Evolutionary conservation across 2,113 vertebrate genomes (phyloP), one percentile per base, ranked within the genome.

Genomic region (Mungos mungo): DNA sequence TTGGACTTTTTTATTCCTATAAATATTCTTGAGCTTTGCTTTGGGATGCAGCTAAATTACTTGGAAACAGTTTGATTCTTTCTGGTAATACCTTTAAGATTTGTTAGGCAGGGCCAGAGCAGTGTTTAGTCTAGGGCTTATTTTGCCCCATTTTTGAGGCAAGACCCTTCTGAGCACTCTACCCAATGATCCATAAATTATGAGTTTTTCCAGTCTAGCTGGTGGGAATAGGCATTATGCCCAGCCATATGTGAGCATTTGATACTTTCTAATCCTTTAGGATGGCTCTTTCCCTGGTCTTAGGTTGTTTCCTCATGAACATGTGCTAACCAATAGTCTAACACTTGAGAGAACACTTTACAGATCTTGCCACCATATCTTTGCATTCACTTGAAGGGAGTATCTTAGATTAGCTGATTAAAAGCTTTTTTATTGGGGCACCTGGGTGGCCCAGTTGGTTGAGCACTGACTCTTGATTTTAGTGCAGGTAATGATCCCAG

Each of bases 1-100:
- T 38, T 93, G 45, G 35, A 66, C 90, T 72, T 45, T 97, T 93
- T 92, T 85, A 92, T 52, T 82, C 25, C 33, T 90, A 35, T 54
- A 93, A 88, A 69, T 77, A 84, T 57, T 45, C 16, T 31, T 95
- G 41, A 71, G 16, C 63, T 97, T 83, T 93, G 54, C 77, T 66
- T 92, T 23, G 60, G 38, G 68, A 41, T 72, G 16, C 41, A 93
- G 38, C 71, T 95, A 80, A 76, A 23, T 89, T 93, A 76, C 83
- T 76, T 92, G 52, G 83, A 71, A 88, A 54, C 41, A 93, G 25
- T 72, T 88, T 87, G 31, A 77, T 95, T 81, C 52, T 85, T 85
- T 95, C 41, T 21, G 87, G 5, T 65, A 25, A 66, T 65, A 86
- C 13, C 29, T 85, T 95, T 84, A 87, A 18, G 21, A 63, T 92